Percentiles rank a stretch among this genome's conserved stretches.
phyloP scores from a whole-genome alignment of 1,140 invertebrate genomes.

The Scaptomyza montana region DNA sequence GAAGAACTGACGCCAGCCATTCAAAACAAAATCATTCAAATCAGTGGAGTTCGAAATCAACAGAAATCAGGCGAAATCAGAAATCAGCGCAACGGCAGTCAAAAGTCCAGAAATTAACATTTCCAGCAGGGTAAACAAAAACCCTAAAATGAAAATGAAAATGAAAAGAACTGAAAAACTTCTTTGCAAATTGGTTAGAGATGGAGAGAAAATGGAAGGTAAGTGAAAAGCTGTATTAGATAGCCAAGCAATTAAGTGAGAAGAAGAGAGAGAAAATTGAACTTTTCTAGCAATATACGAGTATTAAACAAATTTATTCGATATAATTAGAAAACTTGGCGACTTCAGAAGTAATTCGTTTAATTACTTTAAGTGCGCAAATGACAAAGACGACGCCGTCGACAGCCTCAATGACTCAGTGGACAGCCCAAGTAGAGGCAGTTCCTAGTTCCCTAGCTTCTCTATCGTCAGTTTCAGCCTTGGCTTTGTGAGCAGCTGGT shows the following conservation, averaged over 20 bases:
- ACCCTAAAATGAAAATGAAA: conserved; percentile 8
- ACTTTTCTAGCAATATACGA: conserved; percentile 53
- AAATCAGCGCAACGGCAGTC: conserved; percentile 47
- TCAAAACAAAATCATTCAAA: conserved; percentile 70
- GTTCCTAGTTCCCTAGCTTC: conserved; percentile 7
- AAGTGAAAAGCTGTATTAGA: conserved; percentile 9
- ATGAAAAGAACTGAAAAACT: conserved; percentile 30
- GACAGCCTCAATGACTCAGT: conserved; percentile 39
- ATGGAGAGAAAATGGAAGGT: background rate
- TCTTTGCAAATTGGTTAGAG: conserved; percentile 69
- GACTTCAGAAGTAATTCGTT: conserved; percentile 81
- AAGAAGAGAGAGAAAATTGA: conserved; percentile 2
- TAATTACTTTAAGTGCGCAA: conserved; percentile 80
- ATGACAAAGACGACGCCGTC: conserved; percentile 14
- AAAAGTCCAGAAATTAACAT: conserved; percentile 80
- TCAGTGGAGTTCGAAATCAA: conserved; percentile 47
- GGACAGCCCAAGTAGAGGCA: conserved; percentile 27
- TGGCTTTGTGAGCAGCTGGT: no score
- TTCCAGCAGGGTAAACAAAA: conserved; percentile 72
- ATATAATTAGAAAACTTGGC: conserved; percentile 83
- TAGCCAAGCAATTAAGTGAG: background rate
- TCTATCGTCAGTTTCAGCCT: background rate
- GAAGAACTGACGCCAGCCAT: conserved; percentile 46
- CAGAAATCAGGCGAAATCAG: conserved; percentile 24
- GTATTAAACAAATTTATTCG: conserved; percentile 82